These are phyloP conservation scores for Bombylius major DNA, from an alignment of 2,888 invertebrate species.

Conservation along the genomic window DNA sequence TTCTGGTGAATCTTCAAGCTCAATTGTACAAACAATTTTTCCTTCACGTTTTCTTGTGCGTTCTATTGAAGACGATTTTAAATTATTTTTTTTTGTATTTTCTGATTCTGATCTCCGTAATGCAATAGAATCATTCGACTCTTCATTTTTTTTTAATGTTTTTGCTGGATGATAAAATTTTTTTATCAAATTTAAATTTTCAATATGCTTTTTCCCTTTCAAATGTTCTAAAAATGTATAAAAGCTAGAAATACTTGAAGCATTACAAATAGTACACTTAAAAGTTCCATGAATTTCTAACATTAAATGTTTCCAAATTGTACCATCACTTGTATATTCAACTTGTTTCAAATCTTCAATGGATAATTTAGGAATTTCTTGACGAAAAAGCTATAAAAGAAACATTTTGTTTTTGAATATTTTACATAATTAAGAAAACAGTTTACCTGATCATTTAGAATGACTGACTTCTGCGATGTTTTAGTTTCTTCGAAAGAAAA, in stretches of 20 bases:
- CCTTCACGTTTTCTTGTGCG: neutral
- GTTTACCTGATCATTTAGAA: too few relatives aligned
- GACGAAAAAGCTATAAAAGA: neutral
- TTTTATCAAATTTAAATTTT: conserved; percentile 17
- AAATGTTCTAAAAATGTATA: conserved; percentile 22
- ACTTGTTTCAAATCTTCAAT: conserved; percentile 2
- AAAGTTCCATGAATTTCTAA: neutral
- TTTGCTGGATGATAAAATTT: conserved; percentile 14
- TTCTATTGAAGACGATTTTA: neutral
- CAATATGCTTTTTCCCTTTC: conserved; percentile 25
- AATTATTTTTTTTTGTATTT: too few relatives aligned
- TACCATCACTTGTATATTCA: neutral
- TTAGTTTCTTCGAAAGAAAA: too few relatives aligned
- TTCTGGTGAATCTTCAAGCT: conserved; percentile 9
- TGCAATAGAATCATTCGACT: neutral
- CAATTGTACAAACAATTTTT: neutral
- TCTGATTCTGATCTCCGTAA: too few relatives aligned
- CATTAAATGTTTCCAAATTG: neutral
- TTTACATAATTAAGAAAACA: too few relatives aligned
- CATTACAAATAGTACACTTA: neutral
- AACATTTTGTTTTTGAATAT: too few relatives aligned
- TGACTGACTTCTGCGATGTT: too few relatives aligned
- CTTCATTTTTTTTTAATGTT: neutral
- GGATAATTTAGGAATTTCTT: conserved; percentile 1
- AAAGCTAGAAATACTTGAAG: neutral